Conservation (phyloP, 2,797 vertebrate genomes). For the Esox masquinongy region DNA sequence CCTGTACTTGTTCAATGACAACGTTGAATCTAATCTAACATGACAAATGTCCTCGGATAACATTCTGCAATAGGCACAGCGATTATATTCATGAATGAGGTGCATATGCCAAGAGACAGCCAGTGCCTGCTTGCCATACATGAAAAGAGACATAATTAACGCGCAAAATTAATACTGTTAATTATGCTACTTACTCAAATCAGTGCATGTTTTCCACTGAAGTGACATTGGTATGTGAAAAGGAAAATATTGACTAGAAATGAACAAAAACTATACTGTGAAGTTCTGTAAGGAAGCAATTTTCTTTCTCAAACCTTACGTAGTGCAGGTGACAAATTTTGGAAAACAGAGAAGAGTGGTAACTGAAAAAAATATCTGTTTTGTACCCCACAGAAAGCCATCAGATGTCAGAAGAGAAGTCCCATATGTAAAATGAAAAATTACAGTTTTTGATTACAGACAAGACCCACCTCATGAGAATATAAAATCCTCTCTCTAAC, state of each 20-base stretch:
- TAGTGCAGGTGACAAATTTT: background rate
- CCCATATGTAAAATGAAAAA: background rate
- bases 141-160: background rate
- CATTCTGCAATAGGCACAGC: background rate
- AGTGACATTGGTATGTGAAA: background rate
- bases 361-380: background rate
- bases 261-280: background rate
- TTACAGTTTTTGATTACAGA: background rate
- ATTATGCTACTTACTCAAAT: background rate
- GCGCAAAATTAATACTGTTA: background rate
- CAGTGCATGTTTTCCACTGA: background rate
- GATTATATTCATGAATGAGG: background rate
- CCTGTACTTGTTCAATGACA: too few species aligned
- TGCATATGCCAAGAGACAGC: constrained; percentile 3
- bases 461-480: background rate
- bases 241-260: background rate
- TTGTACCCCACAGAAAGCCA: background rate
- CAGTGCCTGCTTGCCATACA: background rate
- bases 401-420: background rate
- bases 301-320: background rate
- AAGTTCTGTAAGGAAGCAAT: background rate
- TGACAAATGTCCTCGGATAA: background rate
- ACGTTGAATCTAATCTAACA: too few species aligned
- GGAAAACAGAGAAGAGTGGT: background rate
- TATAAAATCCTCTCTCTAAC: background rate